Base-by-base conservation (phyloP, 2,113 vertebrate species). In the Psammodynastes pulverulentus region DNA sequence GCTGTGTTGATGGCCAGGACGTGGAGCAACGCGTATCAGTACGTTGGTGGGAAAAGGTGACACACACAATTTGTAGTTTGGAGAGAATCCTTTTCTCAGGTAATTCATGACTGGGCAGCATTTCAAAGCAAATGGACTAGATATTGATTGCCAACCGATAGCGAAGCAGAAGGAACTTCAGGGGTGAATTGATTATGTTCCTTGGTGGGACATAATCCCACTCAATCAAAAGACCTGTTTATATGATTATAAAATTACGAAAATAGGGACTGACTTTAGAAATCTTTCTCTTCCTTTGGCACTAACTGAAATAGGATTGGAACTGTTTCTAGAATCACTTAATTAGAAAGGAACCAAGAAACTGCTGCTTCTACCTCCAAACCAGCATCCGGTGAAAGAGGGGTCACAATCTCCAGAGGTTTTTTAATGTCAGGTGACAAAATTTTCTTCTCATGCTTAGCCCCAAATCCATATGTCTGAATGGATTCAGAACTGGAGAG, bases 81-180 rank as follows among this genome's bases (percentile, higher is more conserved):
- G 84, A 45, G 43, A 3, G 39, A 13, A 12, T 5, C 79, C 15
- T 86, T 91, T 39, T 26, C 24, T 56, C 62, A 54, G 5, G 2
- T 10, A 5, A 24, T 9, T 45, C 62, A 39, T 58, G 45, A 10
- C 21, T 6, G 15, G 94, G 93, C 95, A 96, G 92, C 90, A 92
- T 87, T 90, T 86, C n/a, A 85, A 92, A 92, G 91, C 52, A 86
- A 88, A 94, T 93, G 93, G 93, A 0, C 95, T 91, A 84, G 92
- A 94, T 89, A 84, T 93, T 95, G 46, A 23, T 91, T 92, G 93
- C 95, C 88, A 93, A 95, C 88, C 34, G 91, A 17, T 26, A 48
- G 48, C n/a, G 34, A 93, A 52, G 93, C 85, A 90, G n/a, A 91
- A 91, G 89, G 51, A 93, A 93, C 85, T 5, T 39, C 88, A 43